Conservation (phyloP, 2,797 vertebrate species). For the Sylvia borin region DNA sequence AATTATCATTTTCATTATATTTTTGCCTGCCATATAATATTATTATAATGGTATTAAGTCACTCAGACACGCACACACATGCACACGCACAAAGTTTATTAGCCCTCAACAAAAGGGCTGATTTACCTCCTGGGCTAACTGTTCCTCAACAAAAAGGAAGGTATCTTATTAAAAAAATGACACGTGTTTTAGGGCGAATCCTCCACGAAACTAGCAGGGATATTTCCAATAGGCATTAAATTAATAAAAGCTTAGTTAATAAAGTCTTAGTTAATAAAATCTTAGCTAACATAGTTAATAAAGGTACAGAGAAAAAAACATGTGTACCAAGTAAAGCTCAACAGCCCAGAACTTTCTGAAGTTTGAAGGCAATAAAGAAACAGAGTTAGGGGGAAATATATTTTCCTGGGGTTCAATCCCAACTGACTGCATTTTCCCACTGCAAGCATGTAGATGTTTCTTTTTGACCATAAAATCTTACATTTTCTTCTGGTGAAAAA, state of each 20-base stretch:
- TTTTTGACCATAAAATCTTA: constrained; percentile 63
- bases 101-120: constrained; percentile 69
- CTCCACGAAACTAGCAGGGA: background rate
- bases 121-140: constrained; percentile 43
- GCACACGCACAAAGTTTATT: constrained; percentile 62
- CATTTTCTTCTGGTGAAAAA: constrained; percentile 45
- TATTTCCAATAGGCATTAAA: constrained; percentile 33
- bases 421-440: constrained; percentile 50
- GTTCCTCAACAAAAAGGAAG: background rate
- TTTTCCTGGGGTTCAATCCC: constrained; percentile 14
- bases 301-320: constrained; percentile 27
- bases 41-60: constrained; percentile 78
- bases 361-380: background rate
- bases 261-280: constrained; percentile 39
- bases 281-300: constrained; percentile 24
- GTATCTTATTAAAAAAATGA: constrained; percentile 50
- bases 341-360: constrained; percentile 53
- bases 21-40: constrained; percentile 86
- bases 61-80: background rate
- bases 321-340: background rate
- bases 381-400: background rate
- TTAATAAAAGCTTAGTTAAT: constrained; percentile 42
- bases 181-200: constrained; percentile 15
- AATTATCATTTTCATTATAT: constrained; percentile 89
- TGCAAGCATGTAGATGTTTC: constrained; percentile 14